Evolutionary conservation across 2,797 vertebrate species (phyloP).

Genomic region (Urocyon cinereoargenteus): DNA sequence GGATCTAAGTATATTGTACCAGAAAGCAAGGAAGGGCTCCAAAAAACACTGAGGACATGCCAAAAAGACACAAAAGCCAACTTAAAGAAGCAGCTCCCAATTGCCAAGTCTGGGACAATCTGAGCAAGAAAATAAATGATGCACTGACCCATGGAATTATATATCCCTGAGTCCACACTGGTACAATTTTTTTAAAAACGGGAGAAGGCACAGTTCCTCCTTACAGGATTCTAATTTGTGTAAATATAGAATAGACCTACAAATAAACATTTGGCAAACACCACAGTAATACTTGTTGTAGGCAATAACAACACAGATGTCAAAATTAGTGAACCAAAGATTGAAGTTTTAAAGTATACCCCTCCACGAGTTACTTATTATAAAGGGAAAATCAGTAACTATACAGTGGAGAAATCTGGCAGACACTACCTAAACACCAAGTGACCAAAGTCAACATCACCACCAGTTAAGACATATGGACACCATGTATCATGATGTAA

Average conservation of each 20-base stretch:
- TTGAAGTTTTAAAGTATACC: background rate
- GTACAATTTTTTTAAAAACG: background rate
- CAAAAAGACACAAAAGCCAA: background rate
- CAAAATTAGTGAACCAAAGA: slow-evolving; percentile 49
- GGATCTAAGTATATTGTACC: background rate
- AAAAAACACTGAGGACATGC: background rate
- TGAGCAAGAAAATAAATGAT: slow-evolving; percentile 39
- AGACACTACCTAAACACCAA: slow-evolving; percentile 27
- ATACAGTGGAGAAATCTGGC: slow-evolving; percentile 10
- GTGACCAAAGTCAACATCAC: background rate
- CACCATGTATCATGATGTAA: background rate
- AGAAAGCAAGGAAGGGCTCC: background rate
- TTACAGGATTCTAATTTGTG: slow-evolving; percentile 31
- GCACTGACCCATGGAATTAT: background rate
- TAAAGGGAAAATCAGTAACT: slow-evolving; percentile 27
- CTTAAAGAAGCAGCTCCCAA: background rate
- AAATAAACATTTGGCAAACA: slow-evolving; percentile 25
- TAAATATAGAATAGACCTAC: slow-evolving; percentile 9
- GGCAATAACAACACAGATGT: slow-evolving; percentile 24
- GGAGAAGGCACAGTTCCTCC: background rate
- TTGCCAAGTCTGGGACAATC: background rate
- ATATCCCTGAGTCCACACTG: background rate
- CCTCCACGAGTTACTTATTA: background rate
- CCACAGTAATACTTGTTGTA: background rate
- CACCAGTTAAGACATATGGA: background rate